Base-by-base conservation (phyloP, 1,140 invertebrate species). In the Atta colombica region DNA sequence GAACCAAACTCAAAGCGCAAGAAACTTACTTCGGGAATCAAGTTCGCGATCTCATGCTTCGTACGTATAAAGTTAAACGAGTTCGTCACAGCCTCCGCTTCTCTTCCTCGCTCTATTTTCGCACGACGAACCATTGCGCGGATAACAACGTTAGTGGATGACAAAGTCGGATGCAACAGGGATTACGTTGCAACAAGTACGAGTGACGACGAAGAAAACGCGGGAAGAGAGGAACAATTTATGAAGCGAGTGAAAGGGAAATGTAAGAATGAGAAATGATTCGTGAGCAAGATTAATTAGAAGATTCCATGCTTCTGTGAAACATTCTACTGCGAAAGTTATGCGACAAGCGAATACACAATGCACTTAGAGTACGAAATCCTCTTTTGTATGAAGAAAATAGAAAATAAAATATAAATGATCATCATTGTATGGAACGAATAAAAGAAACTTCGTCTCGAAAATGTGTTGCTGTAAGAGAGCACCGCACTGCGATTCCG, bases 11-110 rank as follows among this genome's bases (percentile, higher is more conserved):
- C 18, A 5, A 60, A 61, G 53, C 35, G 28, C 45, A 45, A 74
- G 35, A 74, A 82, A 82, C 68, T 82, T 74, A 39, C 16, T 21
- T 31, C 39, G 68, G 8, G 31, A 71, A 31, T 53, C 68, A 74
- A 82, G 80, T 82, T 82, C 80, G 53, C 80, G 80, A 82, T 81
- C 49, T 65, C 31, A 3, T 35, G 25, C 68, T 72, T 31, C 53
- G 18, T 61, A 82, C 80, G 80, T 84, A 51, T 45, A 74, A 84
- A 84, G 80, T 84, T 84, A 84, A 84, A 84, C 69, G 77, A 81
- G 77, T 81, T 81, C 51, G 77, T 39, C 28, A 21, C 51, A 65
- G 25, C 53, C 53, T 49, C 6, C 28, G 0, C 18, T 14, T 10
- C 18, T n/a, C n/a, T 0, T 16, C n/a, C 53, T 21, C 39, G 2